phyloP scores from a whole-genome alignment of 2,888 invertebrate species.

The Pseudococcus longispinus region DNA sequence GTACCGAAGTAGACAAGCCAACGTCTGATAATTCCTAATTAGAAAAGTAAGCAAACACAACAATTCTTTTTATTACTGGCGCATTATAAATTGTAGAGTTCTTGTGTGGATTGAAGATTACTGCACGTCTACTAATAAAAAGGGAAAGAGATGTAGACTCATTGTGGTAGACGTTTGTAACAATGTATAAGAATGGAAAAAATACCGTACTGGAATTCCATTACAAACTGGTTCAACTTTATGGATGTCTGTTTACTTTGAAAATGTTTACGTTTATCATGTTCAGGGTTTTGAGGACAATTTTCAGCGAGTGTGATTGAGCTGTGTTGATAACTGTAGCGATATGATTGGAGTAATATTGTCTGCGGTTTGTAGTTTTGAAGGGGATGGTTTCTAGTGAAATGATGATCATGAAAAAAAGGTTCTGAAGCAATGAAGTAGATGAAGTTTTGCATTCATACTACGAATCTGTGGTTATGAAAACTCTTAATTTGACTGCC shows the following conservation, averaged over 20 bases:
- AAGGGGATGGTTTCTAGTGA: too few relatives aligned
- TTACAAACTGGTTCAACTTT: background rate
- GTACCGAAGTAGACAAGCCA: constrained; percentile 30
- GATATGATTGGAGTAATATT: too few relatives aligned
- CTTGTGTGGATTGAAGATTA: constrained; percentile 9
- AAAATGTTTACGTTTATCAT: background rate
- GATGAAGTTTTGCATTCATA: too few relatives aligned
- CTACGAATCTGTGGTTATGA: too few relatives aligned
- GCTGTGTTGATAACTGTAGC: too few relatives aligned
- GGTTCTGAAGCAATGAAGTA: too few relatives aligned
- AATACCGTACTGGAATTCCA: constrained; percentile 20
- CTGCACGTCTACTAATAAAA: constrained; percentile 25
- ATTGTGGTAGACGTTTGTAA: background rate
- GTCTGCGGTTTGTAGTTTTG: too few relatives aligned
- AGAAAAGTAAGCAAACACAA: constrained; percentile 26
- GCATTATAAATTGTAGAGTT: constrained; percentile 44
- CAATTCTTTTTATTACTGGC: constrained; percentile 40
- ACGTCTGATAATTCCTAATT: constrained; percentile 38
- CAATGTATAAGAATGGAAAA: background rate
- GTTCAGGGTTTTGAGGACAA: background rate
- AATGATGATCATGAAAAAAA: too few relatives aligned
- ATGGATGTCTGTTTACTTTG: background rate
- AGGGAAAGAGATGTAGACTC: background rate
- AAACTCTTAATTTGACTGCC: too few relatives aligned
- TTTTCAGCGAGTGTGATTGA: background rate